phyloP scores from a whole-genome alignment of 2,113 vertebrate genomes.

The Pedetes capensis region DNA sequence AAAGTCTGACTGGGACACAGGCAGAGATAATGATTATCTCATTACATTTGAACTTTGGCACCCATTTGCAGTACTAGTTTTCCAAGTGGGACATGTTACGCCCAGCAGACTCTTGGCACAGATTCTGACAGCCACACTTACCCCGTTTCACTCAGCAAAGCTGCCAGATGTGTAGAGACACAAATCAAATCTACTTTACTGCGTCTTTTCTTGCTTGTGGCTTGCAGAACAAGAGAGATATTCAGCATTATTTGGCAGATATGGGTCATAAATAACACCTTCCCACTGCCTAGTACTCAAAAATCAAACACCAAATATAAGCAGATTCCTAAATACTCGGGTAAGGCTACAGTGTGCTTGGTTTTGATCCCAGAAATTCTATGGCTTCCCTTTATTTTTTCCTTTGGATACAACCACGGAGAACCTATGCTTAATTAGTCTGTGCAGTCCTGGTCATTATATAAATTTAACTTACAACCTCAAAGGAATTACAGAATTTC shows the following conservation, averaged over 20 bases:
- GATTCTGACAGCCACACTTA: constrained; percentile 30
- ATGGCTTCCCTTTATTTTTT: neutral
- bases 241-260: neutral
- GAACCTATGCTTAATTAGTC: constrained; percentile 1
- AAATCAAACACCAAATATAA: constrained; percentile 6
- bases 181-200: neutral
- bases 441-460: constrained; percentile 3
- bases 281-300: neutral
- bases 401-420: constrained; percentile 33
- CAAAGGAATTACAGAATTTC: constrained; percentile 38
- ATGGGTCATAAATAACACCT: constrained; percentile 20
- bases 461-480: constrained; percentile 24
- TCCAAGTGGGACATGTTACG: constrained; percentile 7
- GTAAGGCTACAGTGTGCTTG: neutral
- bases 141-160: neutral
- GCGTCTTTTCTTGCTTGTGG: neutral
- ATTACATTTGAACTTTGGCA: constrained; percentile 48
- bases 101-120: neutral
- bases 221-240: neutral
- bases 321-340: constrained; percentile 7
- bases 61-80: constrained; percentile 23
- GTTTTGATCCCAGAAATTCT: neutral
- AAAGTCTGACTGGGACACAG: constrained; percentile 41
- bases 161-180: neutral
- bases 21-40: constrained; percentile 45